Conservation (phyloP, 2,113 vertebrate species). For the Atrichornis clamosus region DNA sequence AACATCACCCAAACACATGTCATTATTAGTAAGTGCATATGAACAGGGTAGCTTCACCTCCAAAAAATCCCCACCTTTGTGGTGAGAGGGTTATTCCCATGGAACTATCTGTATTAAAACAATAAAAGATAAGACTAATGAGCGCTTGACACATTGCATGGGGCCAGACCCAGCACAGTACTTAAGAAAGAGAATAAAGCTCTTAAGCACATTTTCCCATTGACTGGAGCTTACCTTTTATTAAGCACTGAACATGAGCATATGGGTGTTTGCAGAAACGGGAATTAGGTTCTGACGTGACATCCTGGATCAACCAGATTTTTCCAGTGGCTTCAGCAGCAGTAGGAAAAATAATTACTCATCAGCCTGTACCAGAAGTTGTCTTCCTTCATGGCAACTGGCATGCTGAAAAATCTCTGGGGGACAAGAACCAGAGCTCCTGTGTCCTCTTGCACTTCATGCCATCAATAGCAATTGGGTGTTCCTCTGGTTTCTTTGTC, state of each 20-base stretch:
- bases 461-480: background rate
- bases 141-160: background rate
- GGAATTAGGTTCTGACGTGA: slow-evolving; percentile 34
- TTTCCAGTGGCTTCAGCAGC: slow-evolving; percentile 44
- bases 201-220: slow-evolving; percentile 50
- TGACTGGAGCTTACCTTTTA: slow-evolving; percentile 46
- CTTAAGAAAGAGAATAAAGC: slow-evolving; percentile 35
- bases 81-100: background rate
- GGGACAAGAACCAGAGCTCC: background rate
- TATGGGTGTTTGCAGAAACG: background rate
- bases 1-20: background rate
- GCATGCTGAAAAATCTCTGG: background rate
- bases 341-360: background rate
- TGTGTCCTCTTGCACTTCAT: background rate
- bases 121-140: background rate
- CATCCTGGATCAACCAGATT: slow-evolving; percentile 35
- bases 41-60: background rate
- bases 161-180: background rate
- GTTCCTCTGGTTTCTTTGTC: background rate
- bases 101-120: background rate
- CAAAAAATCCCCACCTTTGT: background rate
- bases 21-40: background rate
- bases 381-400: background rate
- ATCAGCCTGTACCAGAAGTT: background rate
- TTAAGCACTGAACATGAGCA: background rate